Conservation (phyloP, 1,140 invertebrate genomes). For the Drosophila suzukii region DNA sequence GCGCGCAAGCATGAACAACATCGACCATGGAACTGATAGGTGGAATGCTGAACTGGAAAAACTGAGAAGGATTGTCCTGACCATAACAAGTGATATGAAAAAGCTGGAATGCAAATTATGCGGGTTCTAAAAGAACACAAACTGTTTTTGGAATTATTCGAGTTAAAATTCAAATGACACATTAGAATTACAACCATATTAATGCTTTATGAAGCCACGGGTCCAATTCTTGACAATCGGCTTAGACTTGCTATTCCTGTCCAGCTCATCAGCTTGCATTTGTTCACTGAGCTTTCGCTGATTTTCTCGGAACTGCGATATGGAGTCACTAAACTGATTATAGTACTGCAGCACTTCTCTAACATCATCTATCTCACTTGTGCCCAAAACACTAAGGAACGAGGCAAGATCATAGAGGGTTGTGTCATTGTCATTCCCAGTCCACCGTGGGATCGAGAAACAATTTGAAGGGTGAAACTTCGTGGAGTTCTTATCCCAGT, state of each 20-base stretch:
- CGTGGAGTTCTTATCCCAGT: slow-evolving; percentile 96
- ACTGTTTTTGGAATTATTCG: not conserved
- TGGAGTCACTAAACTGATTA: slow-evolving; percentile 96
- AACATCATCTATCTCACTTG: slow-evolving; percentile 96
- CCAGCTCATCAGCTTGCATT: slow-evolving; percentile 86
- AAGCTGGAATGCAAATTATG: too few relatives aligned
- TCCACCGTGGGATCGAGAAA: slow-evolving; percentile 96
- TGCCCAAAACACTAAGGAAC: slow-evolving; percentile 94
- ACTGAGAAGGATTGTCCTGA: too few relatives aligned
- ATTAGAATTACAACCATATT: slow-evolving; percentile 14
- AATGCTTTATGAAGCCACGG: slow-evolving; percentile 58
- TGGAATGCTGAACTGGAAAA: too few relatives aligned
- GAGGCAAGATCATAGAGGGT: slow-evolving; percentile 95
- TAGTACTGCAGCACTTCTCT: slow-evolving; percentile 97
- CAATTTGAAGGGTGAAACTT: slow-evolving; percentile 95
- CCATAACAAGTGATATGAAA: too few relatives aligned
- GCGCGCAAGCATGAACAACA: too few relatives aligned
- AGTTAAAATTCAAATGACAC: slow-evolving; percentile 5
- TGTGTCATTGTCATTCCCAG: slow-evolving; percentile 96
- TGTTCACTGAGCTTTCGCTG: slow-evolving; percentile 90
- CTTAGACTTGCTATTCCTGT: slow-evolving; percentile 62
- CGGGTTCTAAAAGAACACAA: too few relatives aligned
- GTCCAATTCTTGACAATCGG: slow-evolving; percentile 76
- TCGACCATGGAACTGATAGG: too few relatives aligned
- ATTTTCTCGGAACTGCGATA: slow-evolving; percentile 95